Evolutionary conservation across 2,797 vertebrate species (phyloP).

Genomic region (Sebastes matsubarae): DNA sequence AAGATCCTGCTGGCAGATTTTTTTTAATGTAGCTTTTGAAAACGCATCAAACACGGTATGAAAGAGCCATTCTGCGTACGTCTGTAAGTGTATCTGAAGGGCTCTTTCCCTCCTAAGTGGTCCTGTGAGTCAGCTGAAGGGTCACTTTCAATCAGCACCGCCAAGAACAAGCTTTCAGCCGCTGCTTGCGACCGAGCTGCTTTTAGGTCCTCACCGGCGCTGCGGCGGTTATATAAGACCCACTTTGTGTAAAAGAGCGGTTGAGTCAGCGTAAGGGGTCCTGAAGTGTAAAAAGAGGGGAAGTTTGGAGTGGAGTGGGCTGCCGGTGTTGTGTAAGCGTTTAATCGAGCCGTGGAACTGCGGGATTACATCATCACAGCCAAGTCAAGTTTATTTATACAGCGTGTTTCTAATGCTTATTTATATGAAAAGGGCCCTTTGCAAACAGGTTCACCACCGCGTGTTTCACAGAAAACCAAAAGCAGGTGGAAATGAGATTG

Average conservation of each 20-base stretch:
- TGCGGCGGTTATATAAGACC: slow-evolving; percentile 64
- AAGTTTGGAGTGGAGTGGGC: slow-evolving; percentile 66
- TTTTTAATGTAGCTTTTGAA: slow-evolving; percentile 30
- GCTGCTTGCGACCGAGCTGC: background rate
- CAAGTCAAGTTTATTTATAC: slow-evolving; percentile 61
- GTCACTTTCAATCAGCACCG: slow-evolving; percentile 43
- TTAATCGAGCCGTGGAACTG: slow-evolving; percentile 58
- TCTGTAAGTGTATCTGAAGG: slow-evolving; percentile 42
- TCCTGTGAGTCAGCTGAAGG: slow-evolving; percentile 59
- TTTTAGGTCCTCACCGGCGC: slow-evolving; percentile 14
- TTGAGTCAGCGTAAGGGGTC: slow-evolving; percentile 70
- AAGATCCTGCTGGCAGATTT: slow-evolving; percentile 25
- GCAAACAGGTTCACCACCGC: slow-evolving; percentile 26
- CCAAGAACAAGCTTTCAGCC: slow-evolving; percentile 44
- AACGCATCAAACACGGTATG: slow-evolving; percentile 24
- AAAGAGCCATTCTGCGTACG: slow-evolving; percentile 10
- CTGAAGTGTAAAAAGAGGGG: slow-evolving; percentile 56
- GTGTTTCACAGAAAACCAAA: slow-evolving; percentile 10
- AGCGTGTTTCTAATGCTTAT: slow-evolving; percentile 49
- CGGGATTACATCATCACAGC: slow-evolving; percentile 63
- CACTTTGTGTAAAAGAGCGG: slow-evolving; percentile 62
- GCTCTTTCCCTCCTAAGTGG: slow-evolving; percentile 36
- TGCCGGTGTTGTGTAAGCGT: slow-evolving; percentile 67
- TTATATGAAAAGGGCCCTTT: slow-evolving; percentile 21
- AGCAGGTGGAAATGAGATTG: slow-evolving; percentile 49